phyloP scores from a whole-genome alignment of 2,888 invertebrate genomes.

The Dioctria rufipes region DNA sequence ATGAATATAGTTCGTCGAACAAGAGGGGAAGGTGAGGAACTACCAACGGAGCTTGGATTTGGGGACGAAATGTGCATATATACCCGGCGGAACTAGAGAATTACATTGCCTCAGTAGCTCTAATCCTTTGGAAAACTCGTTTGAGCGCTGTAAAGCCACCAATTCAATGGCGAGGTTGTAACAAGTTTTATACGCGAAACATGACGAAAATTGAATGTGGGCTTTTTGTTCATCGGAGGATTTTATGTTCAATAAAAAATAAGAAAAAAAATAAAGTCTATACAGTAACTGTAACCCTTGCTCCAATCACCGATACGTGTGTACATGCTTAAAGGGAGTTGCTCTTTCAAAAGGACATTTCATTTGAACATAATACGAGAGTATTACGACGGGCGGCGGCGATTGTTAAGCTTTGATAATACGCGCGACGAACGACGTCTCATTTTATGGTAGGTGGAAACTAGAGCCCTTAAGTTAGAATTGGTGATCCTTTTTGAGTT shows the following conservation, averaged over 20 bases:
- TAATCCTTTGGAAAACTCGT: constrained; percentile 28
- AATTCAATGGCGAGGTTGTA: background rate
- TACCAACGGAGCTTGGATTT: background rate
- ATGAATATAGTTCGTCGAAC: too few species aligned
- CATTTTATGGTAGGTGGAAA: too few species aligned
- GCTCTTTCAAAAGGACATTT: constrained; percentile 9
- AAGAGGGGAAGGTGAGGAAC: background rate
- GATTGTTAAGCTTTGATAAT: constrained; percentile 37
- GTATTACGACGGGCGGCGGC: background rate
- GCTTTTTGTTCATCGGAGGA: constrained; percentile 29
- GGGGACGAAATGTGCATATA: background rate
- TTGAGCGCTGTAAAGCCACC: constrained; percentile 3
- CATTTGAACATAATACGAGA: constrained; percentile 9
- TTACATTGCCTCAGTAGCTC: constrained; percentile 20
- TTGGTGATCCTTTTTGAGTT: too few species aligned
- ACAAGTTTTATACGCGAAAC: constrained; percentile 36
- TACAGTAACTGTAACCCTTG: background rate
- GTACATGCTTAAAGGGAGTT: background rate
- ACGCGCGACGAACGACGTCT: background rate
- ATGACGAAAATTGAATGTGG: constrained; percentile 46
- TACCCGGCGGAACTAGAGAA: background rate
- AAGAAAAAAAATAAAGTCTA: background rate
- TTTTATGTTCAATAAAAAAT: constrained; percentile 38
- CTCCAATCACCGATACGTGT: background rate
- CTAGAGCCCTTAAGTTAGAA: too few species aligned